Evolutionary conservation across 2,888 invertebrate genomes (phyloP).

Genomic region (Ceramica pisi): DNA sequence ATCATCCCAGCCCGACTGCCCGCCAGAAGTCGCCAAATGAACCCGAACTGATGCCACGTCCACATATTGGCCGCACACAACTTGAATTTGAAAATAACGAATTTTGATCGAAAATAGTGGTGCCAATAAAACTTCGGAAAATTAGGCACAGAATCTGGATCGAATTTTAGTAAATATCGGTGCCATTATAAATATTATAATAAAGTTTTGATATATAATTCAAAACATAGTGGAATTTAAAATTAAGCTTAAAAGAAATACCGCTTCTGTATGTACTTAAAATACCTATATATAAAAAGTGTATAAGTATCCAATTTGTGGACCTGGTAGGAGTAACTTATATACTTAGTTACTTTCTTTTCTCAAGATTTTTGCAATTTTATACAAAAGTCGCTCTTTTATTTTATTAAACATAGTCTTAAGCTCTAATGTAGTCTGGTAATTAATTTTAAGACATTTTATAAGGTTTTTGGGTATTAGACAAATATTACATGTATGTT

Average conservation of each 20-base stretch:
- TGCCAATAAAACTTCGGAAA: slow-evolving; percentile 11
- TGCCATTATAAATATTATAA: slow-evolving; percentile 43
- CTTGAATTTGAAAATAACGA: slow-evolving; percentile 38
- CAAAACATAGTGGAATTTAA: slow-evolving; percentile 12
- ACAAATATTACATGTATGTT: slow-evolving; percentile 47
- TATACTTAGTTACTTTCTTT: slow-evolving; percentile 25
- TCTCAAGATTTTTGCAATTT: slow-evolving; percentile 67
- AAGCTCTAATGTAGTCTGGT: slow-evolving; percentile 67
- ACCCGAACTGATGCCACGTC: slow-evolving; percentile 48
- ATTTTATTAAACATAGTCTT: slow-evolving; percentile 49
- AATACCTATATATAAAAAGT: slow-evolving; percentile 10
- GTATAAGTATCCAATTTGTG: slow-evolving; percentile 47
- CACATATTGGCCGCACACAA: slow-evolving; percentile 53
- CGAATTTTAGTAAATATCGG: slow-evolving; percentile 38
- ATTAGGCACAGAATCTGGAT: slow-evolving; percentile 16
- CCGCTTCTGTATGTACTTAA: slow-evolving; percentile 20
- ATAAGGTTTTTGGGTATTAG: slow-evolving; percentile 72
- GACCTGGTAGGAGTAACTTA: slow-evolving; percentile 34
- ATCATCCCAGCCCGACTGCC: slow-evolving; percentile 98
- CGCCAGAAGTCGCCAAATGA: slow-evolving; percentile 95
- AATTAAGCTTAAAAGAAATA: not conserved
- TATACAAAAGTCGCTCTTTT: slow-evolving; percentile 56
- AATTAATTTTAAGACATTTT: slow-evolving; percentile 64
- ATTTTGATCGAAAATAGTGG: not conserved
- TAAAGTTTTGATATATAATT: slow-evolving; percentile 3